Evolutionary conservation across 1,140 invertebrate species (phyloP).

Genomic region (Drosophila triauraria): DNA sequence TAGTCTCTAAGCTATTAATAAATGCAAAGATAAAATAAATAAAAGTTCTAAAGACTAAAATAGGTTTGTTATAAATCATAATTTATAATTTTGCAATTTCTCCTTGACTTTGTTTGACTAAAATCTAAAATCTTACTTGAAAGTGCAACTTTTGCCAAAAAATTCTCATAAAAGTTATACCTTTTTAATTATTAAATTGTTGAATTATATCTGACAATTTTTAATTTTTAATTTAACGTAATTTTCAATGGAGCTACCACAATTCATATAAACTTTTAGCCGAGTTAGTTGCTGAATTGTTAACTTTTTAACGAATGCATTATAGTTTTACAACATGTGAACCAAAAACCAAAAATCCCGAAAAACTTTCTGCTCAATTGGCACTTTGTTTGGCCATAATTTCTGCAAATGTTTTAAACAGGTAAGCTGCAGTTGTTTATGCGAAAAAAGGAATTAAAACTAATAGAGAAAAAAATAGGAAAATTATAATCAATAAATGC

Average conservation of each 20-base stretch:
- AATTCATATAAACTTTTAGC: neutral
- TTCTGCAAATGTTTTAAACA: neutral
- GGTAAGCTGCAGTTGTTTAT: neutral
- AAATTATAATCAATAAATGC: neutral
- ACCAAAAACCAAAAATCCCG: neutral
- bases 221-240: neutral
- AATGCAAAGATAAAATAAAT: no score
- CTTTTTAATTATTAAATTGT: neutral
- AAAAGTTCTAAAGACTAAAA: no score
- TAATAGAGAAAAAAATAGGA: neutral
- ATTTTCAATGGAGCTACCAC: neutral
- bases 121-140: neutral
- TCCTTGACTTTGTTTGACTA: no score
- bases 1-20: no score
- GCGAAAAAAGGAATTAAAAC: no score
- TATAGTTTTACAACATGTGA: conserved; percentile 16
- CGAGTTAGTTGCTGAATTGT: neutral
- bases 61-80: no score
- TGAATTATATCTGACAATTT: neutral
- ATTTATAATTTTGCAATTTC: no score
- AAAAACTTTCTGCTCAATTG: conserved; percentile 22
- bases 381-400: conserved; percentile 1
- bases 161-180: no score
- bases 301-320: conserved; percentile 26
- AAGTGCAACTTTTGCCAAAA: no score